Percentiles rank a stretch among this genome's conserved stretches.
Evolutionary conservation across 2,113 vertebrate species (phyloP).

Genomic region (Anser cygnoides): DNA sequence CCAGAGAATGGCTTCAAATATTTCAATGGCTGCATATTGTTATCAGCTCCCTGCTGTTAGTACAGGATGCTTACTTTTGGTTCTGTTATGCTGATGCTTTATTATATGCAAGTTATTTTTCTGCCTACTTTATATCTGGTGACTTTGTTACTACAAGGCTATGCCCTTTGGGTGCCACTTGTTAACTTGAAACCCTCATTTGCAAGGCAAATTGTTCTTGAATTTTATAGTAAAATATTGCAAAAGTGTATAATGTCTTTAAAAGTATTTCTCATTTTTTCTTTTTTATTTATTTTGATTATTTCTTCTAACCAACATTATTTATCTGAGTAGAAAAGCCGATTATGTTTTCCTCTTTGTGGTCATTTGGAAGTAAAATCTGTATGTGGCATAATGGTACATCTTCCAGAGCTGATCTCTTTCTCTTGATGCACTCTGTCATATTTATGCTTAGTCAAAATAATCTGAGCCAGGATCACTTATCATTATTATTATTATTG

Average conservation of each 20-base stretch:
- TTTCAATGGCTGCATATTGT: background rate
- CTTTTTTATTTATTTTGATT: background rate
- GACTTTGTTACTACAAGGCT: background rate
- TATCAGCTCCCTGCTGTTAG: background rate
- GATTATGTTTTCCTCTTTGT: background rate
- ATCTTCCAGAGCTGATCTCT: background rate
- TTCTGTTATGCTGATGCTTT: rapidly evolving
- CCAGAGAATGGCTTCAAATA: background rate
- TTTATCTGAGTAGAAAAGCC: background rate
- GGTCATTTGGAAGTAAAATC: background rate
- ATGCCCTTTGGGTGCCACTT: background rate
- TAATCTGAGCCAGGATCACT: background rate
- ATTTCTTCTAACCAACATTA: background rate
- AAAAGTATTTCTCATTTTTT: background rate
- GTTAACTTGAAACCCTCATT: background rate
- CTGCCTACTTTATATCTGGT: background rate
- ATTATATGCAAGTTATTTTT: background rate
- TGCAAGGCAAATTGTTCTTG: background rate
- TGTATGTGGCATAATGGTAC: background rate
- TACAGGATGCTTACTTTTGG: background rate
- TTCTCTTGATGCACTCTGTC: background rate
- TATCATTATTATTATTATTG: background rate
- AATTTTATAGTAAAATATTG: background rate
- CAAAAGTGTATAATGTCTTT: background rate
- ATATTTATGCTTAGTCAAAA: background rate